Percentiles rank a stretch among this genome's conserved stretches.
Evolutionary conservation across 2,888 invertebrate genomes (phyloP).

Genomic region (Malachius bipustulatus): DNA sequence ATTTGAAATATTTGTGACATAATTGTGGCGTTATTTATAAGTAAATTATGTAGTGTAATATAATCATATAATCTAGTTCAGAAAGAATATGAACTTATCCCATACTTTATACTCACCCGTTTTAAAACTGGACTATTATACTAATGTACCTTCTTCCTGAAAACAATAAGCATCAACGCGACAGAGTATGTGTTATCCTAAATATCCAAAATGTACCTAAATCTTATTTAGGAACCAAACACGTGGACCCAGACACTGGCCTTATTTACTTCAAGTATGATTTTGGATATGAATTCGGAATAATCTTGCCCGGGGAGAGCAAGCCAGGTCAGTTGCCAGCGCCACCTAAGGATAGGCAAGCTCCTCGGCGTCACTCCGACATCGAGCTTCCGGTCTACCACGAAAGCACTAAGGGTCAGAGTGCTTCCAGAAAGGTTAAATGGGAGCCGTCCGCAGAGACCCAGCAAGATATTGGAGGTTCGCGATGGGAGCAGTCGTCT

Average conservation of each 20-base stretch:
- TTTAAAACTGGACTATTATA: too few relatives aligned
- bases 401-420: conserved; percentile 43
- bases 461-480: conserved; percentile 34
- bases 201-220: too few relatives aligned
- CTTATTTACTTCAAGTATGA: conserved; percentile 73
- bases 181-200: too few relatives aligned
- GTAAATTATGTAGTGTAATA: too few relatives aligned
- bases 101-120: too few relatives aligned
- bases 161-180: too few relatives aligned
- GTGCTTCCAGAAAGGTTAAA: conserved; percentile 39
- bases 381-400: conserved; percentile 57
- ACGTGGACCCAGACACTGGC: conserved; percentile 63
- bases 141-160: too few relatives aligned
- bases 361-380: conserved; percentile 44
- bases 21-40: too few relatives aligned
- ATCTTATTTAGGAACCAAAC: conserved; percentile 50
- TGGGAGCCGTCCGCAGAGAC: conserved; percentile 53
- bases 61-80: too few relatives aligned
- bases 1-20: too few relatives aligned
- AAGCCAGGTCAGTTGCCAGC: conserved; percentile 38
- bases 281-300: conserved; percentile 68
- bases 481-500: conserved; percentile 38
- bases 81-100: too few relatives aligned
- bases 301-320: conserved; percentile 56
- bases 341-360: conserved; percentile 38